phyloP scores from a whole-genome alignment of 2,797 vertebrate genomes.

The Pseudopleuronectes americanus region DNA sequence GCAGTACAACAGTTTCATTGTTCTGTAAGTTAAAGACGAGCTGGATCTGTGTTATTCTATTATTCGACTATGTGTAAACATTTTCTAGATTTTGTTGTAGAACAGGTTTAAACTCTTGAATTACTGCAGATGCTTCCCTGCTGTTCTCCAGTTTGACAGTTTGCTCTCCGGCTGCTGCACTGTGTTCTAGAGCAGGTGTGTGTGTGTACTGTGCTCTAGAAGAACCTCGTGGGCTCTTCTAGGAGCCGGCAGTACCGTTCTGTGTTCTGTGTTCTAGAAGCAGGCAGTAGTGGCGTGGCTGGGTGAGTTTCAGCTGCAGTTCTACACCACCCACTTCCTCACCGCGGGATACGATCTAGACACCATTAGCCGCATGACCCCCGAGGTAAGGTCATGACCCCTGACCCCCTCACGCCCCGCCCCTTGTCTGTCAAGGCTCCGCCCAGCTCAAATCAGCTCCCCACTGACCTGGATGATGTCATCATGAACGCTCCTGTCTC shows the following conservation, averaged over 20 bases:
- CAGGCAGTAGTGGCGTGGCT: conserved; percentile 98
- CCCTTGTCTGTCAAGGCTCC: conserved; percentile 77
- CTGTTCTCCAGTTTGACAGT: conserved; percentile 18
- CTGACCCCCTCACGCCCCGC: conserved; percentile 64
- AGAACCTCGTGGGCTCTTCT: conserved; percentile 50
- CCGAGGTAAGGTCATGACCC: conserved; percentile 89
- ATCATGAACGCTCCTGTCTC: conserved; percentile 77
- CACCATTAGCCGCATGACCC: conserved; percentile 96
- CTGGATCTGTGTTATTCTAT: background rate
- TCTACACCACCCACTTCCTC: conserved; percentile 97
- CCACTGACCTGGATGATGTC: conserved; percentile 76
- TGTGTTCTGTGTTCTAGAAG: conserved; percentile 87
- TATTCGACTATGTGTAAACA: too few species aligned
- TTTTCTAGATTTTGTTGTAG: background rate
- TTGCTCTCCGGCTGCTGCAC: background rate
- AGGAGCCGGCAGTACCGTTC: conserved; percentile 66
- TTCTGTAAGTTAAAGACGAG: background rate
- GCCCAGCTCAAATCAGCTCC: conserved; percentile 66
- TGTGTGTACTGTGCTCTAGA: conserved; percentile 48
- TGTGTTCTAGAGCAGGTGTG: conserved; percentile 26
- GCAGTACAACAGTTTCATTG: too few species aligned
- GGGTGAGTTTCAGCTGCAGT: conserved; percentile 96
- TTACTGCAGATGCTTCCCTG: background rate
- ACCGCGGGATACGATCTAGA: conserved; percentile 96
- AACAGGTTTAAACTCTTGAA: background rate